Percentiles rank a stretch among this genome's conserved stretches.
These are phyloP conservation scores for Pseudochaenichthys georgianus DNA, from an alignment of 2,797 vertebrate genomes.

Conservation along the genomic window DNA sequence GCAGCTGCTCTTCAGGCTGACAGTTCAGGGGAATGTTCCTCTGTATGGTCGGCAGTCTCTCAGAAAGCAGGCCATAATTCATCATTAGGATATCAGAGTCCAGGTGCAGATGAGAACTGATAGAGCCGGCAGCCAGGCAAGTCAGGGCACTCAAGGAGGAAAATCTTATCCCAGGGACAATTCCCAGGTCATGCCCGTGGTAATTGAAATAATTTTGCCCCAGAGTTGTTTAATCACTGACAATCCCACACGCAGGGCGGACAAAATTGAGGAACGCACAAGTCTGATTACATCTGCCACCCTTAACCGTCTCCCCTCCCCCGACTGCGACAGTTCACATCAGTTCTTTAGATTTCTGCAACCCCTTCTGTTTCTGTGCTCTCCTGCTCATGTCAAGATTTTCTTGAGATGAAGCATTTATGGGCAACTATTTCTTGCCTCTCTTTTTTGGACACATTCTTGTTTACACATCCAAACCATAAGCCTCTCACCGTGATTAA, in stretches of 20 bases:
- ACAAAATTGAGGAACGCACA: slow-evolving; percentile 89
- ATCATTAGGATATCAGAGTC: slow-evolving; percentile 99
- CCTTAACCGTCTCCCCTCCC: slow-evolving; percentile 50
- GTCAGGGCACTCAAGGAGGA: slow-evolving; percentile 90
- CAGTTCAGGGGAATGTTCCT: slow-evolving; percentile 90
- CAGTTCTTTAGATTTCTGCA: slow-evolving; percentile 6
- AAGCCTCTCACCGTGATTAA: slow-evolving; percentile 30
- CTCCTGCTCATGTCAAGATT: neutral
- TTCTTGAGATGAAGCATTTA: slow-evolving; percentile 8
- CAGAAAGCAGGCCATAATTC: slow-evolving; percentile 94
- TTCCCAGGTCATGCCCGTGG: slow-evolving; percentile 92
- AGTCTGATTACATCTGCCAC: slow-evolving; percentile 79
- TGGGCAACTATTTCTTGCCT: neutral
- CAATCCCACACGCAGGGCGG: slow-evolving; percentile 87
- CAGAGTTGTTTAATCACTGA: slow-evolving; percentile 96
- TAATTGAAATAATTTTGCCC: slow-evolving; percentile 98
- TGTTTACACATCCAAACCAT: slow-evolving; percentile 25
- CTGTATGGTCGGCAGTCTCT: slow-evolving; percentile 86
- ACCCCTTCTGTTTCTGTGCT: neutral
- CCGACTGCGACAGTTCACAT: slow-evolving; percentile 2
- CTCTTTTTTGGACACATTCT: neutral
- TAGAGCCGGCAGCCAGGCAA: slow-evolving; percentile 92
- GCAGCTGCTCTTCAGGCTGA: slow-evolving; percentile 87
- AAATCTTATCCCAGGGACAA: slow-evolving; percentile 96
- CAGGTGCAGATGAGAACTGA: slow-evolving; percentile 98